phyloP scores from a whole-genome alignment of 2,888 invertebrate species.

The Sympetrum striolatum region DNA sequence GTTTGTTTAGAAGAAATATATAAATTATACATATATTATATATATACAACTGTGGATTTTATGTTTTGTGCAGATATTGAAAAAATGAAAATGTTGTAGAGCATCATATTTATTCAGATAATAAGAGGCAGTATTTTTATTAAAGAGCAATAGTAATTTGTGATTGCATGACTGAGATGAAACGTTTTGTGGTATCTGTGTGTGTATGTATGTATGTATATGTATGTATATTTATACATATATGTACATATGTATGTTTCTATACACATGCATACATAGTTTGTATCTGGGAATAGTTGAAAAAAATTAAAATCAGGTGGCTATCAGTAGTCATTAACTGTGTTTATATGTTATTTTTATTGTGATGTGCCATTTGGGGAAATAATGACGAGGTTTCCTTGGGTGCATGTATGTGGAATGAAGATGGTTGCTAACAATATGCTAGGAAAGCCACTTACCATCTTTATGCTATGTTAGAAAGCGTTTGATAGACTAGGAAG shows the following conservation, averaged over 20 bases:
- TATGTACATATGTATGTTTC: too few species aligned
- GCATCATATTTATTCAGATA: slow-evolving; percentile 36
- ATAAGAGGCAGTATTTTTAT: slow-evolving; percentile 39
- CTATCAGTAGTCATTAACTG: not conserved
- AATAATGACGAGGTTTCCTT: not conserved
- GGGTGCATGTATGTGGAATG: not conserved
- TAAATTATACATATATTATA: slow-evolving; percentile 20
- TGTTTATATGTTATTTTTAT: not conserved
- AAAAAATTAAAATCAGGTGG: not conserved
- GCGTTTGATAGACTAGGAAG: not conserved
- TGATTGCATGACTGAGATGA: slow-evolving; percentile 36
- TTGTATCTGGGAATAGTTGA: not conserved
- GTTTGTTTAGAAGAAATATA: slow-evolving; percentile 28
- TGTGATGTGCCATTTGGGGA: not conserved
- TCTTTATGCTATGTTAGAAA: not conserved
- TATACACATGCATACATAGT: not conserved
- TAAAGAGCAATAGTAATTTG: slow-evolving; percentile 39
- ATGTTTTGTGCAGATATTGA: slow-evolving; percentile 41
- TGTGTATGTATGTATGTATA: too few species aligned
- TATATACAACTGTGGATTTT: slow-evolving; percentile 20
- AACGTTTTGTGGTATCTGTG: not conserved
- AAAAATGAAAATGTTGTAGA: slow-evolving; percentile 34
- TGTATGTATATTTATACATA: too few species aligned
- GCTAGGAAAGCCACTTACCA: not conserved
- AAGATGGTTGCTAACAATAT: not conserved